These are phyloP conservation scores for Drosophila greeni DNA, from an alignment of 2,888 invertebrate species.

Conservation along the genomic window DNA sequence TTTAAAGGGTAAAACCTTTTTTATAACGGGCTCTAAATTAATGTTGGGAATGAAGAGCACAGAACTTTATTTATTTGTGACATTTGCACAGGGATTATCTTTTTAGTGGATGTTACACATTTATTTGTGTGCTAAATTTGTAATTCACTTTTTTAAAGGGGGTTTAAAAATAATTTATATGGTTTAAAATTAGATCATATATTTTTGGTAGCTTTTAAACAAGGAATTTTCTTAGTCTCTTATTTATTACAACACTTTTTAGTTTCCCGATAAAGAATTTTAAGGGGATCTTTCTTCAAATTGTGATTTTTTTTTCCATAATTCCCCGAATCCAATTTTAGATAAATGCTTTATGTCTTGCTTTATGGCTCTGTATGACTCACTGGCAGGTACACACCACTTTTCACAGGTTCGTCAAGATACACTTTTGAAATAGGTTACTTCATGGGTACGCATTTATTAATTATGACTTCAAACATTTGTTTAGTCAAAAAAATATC, in stretches of 20 bases:
- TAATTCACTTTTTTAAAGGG: not conserved
- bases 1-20: slow-evolving; percentile 13
- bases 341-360: slow-evolving; percentile 4
- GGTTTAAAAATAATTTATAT: not conserved
- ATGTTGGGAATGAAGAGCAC: not conserved
- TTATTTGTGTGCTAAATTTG: not conserved
- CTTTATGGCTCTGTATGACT: slow-evolving; percentile 7
- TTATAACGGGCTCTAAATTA: slow-evolving; percentile 16
- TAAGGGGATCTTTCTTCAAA: not conserved
- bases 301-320: slow-evolving; percentile 3
- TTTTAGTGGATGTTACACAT: not conserved
- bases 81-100: not conserved
- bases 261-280: not conserved
- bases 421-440: not conserved
- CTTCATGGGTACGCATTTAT: not conserved
- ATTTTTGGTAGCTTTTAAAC: not conserved
- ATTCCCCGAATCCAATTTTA: not conserved
- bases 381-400: not conserved
- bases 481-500: slow-evolving; percentile 3
- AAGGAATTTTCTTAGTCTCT: no score
- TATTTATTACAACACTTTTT: not conserved
- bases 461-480: slow-evolving; percentile 14
- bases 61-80: slow-evolving; percentile 7
- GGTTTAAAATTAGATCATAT: not conserved
- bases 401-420: not conserved